Evolutionary conservation across 1,140 invertebrate species (phyloP), one percentile per base, ranked within the genome.

Genomic region (Batillaria attramentaria): DNA sequence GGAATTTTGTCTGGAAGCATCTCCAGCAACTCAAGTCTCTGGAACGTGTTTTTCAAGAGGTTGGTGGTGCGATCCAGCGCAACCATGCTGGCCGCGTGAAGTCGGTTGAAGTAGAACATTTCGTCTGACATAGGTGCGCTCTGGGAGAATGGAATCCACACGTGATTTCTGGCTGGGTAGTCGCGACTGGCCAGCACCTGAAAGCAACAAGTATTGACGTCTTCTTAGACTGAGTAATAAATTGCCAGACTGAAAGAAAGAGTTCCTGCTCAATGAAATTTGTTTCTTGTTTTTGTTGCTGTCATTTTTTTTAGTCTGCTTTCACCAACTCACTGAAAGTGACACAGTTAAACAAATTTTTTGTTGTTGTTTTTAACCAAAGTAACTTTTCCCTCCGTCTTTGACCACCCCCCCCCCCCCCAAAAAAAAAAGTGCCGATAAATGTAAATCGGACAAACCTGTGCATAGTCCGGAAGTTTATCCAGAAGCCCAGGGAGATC

Each of bases 1-100:
- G 73, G 73, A 18, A 75, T 75, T 39, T 75, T 75, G 73, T 75
- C 73, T 39, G 73, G 73, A 33, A 75, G 54, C 73, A 75, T 75
- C 57, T 75, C 73, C 3, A 75, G 37, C n/a, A 75, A 39, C 24
- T 75, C 73, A 33, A 75, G 54, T 16, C 73, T 33, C 73, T 75
- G 73, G 57, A 75, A 75, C 6, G 73, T 75, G 73, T 75, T 75
- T 54, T 75, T 75, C 28, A 75, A 57, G 20, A 75, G 57, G 3
- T 5, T 24, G 37, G 73, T 75, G 73, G 73, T 75, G 33, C 73
- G 73, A 24, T 65, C 57, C 1, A 75, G 37, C 8, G 73, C 73
- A 33, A 65, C 57, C 73, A 75, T 75, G 73, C 73, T 75, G 54
- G 73, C 73, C 16, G 54, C 54, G 39, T 75, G 73, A 33, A 75